Evolutionary conservation across 1,140 invertebrate species (phyloP), one percentile per base, ranked within the genome.

Genomic region (Philotrypesis tridentata): DNA sequence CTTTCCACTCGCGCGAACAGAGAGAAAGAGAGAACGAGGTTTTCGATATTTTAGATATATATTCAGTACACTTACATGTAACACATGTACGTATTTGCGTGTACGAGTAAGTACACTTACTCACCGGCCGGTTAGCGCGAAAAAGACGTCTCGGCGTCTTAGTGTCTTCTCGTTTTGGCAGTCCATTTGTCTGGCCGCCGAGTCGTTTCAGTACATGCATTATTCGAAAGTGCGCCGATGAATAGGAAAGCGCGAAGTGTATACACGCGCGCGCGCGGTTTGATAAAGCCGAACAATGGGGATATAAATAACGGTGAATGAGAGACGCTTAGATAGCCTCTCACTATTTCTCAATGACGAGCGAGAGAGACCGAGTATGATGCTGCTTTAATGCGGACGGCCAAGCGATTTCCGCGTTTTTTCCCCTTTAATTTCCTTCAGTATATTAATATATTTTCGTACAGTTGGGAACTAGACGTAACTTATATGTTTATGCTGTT

Each of bases 241-340:
- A 55, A 55, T 55, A 55, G 48, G 48, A 55, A 55, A 55, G 40
- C 40, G 40, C 12, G 14, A 43, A 61, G 17, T 14, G 55, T 27
- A 65, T n/a, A n/a, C n/a, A 61, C 21, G 7, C 60, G 67, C n/a
- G n/a, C n/a, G n/a, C n/a, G 23, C 6, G 80, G n/a, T 55, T 82
- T 82, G 79, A 76, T 71, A 60, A 79, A 71, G 37, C 9, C 14
- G 37, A 29, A 31, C 25, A 43, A 80, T 65, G 21, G 48, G 27
- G 37, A 23, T 67, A 31, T 65, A 73, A 80, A 74, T 80, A 73
- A 73, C 12, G 29, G 48, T 23, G 55, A 63, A 71, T 27, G 67
- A 17, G 23, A 27, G 29, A 7, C 29, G 8, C n/a, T 72, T 27
- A 37, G 43, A 71, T 71, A 55, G 48, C 27, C 9, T 27, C 23